Evolutionary conservation across 2,113 vertebrate genomes (phyloP).

Genomic region (Vidua chalybeata): DNA sequence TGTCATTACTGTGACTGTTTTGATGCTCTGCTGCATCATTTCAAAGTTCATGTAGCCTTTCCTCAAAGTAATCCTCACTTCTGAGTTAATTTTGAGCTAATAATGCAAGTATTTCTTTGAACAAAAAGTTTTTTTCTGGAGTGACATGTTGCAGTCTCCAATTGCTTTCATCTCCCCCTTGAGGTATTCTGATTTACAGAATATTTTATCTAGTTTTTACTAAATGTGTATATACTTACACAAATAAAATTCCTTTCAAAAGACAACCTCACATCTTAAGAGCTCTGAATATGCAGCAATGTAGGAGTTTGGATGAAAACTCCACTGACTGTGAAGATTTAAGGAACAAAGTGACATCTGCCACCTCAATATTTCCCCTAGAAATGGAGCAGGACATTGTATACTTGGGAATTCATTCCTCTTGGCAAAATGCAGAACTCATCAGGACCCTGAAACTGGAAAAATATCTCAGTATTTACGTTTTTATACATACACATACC

Average conservation of each 20-base stretch:
- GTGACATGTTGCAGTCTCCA: slow-evolving; percentile 6
- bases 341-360: slow-evolving; percentile 36
- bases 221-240: background rate
- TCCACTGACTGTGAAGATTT: slow-evolving; percentile 53
- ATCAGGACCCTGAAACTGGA: background rate
- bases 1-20: background rate
- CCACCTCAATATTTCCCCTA: slow-evolving; percentile 31
- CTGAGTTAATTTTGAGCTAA: slow-evolving; percentile 52
- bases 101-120: slow-evolving; percentile 43
- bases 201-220: slow-evolving; percentile 53
- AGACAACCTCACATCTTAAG: slow-evolving; percentile 9
- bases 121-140: slow-evolving; percentile 28
- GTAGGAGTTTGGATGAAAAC: slow-evolving; percentile 26
- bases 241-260: slow-evolving; percentile 25
- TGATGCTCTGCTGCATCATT: slow-evolving; percentile 9
- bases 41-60: slow-evolving; percentile 11
- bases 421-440: slow-evolving; percentile 14
- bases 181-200: slow-evolving; percentile 66
- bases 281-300: slow-evolving; percentile 34
- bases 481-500: background rate
- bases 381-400: slow-evolving; percentile 22
- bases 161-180: slow-evolving; percentile 61
- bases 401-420: background rate
- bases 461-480: background rate
- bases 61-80: slow-evolving; percentile 24